Evolutionary conservation across 2,113 vertebrate species (phyloP), one percentile per base, ranked within the genome.

Genomic region (Ranitomeya variabilis): DNA sequence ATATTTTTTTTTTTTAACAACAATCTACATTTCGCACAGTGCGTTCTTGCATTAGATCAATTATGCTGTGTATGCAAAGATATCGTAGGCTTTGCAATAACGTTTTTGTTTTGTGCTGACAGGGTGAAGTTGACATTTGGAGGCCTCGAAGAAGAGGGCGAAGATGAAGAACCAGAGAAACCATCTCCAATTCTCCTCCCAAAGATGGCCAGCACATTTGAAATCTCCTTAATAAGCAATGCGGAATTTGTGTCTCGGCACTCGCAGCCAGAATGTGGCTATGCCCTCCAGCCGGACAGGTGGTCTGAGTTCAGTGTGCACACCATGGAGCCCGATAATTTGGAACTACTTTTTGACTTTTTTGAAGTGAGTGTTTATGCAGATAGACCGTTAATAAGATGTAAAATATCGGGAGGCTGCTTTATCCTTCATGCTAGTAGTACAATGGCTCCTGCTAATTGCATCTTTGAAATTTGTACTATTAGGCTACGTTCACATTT

Each of bases 261-360:
- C 92, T 96, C 97, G 0, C 98, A 99, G 93, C 98, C 98, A 0
- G 98, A 99, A 80, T 98, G 96, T 90, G 98, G 98, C 0, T 99
- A 99, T 10, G 96, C 94, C 11, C 90, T 99, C 87, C 97, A 97
- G 91, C 93, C 95, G 15, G 93, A 95, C 16, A 91, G 93, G 0
- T 99, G 98, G 98, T 96, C 97, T 0, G 98, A 99, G 78, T 99
- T 99, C 92, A 97, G 94, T 1, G 97, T 99, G 92, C 97, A 98
- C 89, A 99, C 97, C 73, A 98, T 99, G 98, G 97, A 98, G 59
- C 98, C 98, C 8, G 97, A 99, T 91, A 99, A 99, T 92, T 92
- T 99, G 87, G 98, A 99, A 90, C 93, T 99, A 51, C 97, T 96
- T 80, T 98, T 99, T 92, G 97, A 99, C 92, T 99, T 99, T 91